Base-by-base conservation (phyloP, 2,888 invertebrate genomes). In the Phaedon cochleariae region DNA sequence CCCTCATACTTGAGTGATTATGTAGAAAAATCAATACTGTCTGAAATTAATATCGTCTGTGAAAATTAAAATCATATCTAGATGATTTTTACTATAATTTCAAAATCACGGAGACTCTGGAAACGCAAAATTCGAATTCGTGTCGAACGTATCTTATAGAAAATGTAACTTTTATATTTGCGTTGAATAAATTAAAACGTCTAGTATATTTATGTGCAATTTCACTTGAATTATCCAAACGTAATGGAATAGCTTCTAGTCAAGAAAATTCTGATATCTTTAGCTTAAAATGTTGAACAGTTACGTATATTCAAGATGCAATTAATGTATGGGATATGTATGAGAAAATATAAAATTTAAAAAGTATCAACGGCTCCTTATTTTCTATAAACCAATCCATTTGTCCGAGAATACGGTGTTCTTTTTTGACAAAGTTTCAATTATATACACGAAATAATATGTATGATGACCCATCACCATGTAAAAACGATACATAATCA, bases 241-340 rank as follows among this genome's bases (percentile, higher is more conserved):
- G 64, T 71, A 69, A 67, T 68, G 63, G 69, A 72, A 77, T 79
- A 80, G 80, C 80, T 80, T 80, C 80, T 80, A 80, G 79, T 80
- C 77, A 76, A 77, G 65, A 69, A 70, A 76, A 79, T 76, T 78
- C 78, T 78, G 78, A 79, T 71, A 71, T 78, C 77, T 80, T 81
- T 83, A 83, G 83, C 83, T 82, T 83, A 80, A 78, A 82, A 81
- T 82, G 81, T 83, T 82, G 69, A 74, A 80, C 74, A 82, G 77
- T 80, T 80, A 80, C 79, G 81, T 82, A 81, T 82, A 82, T 83
- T 83, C 81, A 80, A 83, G 81, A 80, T 80, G 83, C 82, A 83
- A 72, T 81, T 82, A 83, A 82, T 85, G 85, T 84, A 84, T 84
- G 85, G 84, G 84, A 84, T 83, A 84, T 84, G 85, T 84, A 84